A percentile compares a stretch with the other conserved stretches of the same genome.
These are phyloP conservation scores for Octodon degus DNA, from an alignment of 2,113 vertebrate genomes.

Conservation along the genomic window DNA sequence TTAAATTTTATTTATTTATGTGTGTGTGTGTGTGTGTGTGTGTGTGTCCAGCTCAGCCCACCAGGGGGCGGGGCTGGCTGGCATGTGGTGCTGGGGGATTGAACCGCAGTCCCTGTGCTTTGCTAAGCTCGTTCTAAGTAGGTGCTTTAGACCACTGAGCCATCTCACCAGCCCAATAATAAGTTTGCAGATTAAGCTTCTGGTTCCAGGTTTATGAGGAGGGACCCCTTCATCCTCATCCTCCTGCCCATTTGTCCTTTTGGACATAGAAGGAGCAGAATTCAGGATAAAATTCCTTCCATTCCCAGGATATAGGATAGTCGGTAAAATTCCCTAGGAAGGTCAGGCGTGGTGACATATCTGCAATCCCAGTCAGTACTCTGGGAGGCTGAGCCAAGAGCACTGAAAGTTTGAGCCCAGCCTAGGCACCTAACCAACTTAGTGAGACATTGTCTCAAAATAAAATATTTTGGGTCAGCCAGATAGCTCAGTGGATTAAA, in stretches of 20 bases:
- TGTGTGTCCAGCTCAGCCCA: too few relatives aligned
- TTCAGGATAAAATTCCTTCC: not conserved
- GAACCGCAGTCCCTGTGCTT: too few relatives aligned
- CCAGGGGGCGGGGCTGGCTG: too few relatives aligned
- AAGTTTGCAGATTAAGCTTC: not conserved
- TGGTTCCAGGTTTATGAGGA: not conserved
- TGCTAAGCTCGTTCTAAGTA: too few relatives aligned
- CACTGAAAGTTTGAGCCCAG: not conserved
- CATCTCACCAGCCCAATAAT: too few relatives aligned
- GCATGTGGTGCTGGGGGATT: too few relatives aligned
- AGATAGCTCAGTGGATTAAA: too few relatives aligned
- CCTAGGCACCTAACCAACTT: not conserved
- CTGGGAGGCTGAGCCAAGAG: not conserved
- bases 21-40: too few relatives aligned
- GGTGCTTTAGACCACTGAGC: too few relatives aligned
- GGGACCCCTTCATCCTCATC: not conserved
- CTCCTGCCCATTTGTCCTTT: not conserved
- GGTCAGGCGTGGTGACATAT: not conserved
- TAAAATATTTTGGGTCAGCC: not conserved
- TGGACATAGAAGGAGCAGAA: not conserved
- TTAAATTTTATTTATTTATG: too few relatives aligned
- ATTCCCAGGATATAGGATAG: not conserved
- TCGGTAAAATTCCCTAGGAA: slow-evolving; percentile 8
- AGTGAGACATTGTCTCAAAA: not conserved
- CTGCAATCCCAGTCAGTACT: not conserved